Conservation (phyloP, 2,888 invertebrate genomes). For the Mythimna pallens region DNA sequence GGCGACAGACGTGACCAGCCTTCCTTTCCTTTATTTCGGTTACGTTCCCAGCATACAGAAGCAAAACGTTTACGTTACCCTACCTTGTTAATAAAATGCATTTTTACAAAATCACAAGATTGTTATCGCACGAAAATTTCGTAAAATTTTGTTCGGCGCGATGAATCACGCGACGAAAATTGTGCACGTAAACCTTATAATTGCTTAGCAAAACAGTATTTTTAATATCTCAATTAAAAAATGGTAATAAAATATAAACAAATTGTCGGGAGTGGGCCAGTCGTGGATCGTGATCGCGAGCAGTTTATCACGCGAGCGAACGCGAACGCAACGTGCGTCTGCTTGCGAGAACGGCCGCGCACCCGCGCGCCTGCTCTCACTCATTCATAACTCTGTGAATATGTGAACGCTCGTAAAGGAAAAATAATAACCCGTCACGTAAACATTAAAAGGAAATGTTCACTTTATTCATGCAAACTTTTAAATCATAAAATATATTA, state of each 20-base stretch:
- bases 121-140: constrained; percentile 50
- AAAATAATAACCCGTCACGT: constrained; percentile 53
- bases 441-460: constrained; percentile 44
- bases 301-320: constrained; percentile 50
- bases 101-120: constrained; percentile 52
- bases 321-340: not conserved
- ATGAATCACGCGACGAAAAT: constrained; percentile 52
- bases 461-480: constrained; percentile 44
- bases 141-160: constrained; percentile 33
- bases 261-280: constrained; percentile 47
- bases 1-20: constrained; percentile 64
- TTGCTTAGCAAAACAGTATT: constrained; percentile 45
- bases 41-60: constrained; percentile 60
- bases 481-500: constrained; percentile 30
- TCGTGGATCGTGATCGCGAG: constrained; percentile 33
- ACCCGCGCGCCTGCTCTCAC: constrained; percentile 1
- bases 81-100: constrained; percentile 60
- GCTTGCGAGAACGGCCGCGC: not conserved
- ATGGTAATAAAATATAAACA: constrained; percentile 47
- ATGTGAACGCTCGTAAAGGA: constrained; percentile 33
- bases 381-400: constrained; percentile 32
- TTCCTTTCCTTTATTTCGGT: constrained; percentile 56
- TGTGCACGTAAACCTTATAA: constrained; percentile 45
- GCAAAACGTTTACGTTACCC: constrained; percentile 52
- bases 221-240: constrained; percentile 62